Base-by-base conservation (phyloP, 2,888 invertebrate genomes). In the Rhingia campestris region DNA sequence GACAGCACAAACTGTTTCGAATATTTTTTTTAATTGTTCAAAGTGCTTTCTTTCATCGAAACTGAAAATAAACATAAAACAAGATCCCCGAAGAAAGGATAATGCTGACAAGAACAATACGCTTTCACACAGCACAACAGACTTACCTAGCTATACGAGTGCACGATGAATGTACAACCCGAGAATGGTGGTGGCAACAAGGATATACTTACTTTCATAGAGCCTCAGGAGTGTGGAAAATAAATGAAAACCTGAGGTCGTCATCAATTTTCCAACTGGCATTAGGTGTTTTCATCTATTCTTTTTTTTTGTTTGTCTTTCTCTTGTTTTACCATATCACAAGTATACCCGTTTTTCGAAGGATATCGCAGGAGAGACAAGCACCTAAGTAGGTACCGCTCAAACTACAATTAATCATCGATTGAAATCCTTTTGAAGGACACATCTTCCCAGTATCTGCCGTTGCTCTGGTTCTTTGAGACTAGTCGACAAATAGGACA, bases 211-310 rank as follows among this genome's bases (percentile, higher is more conserved):
- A 41, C 39, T 22, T 32, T 43, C 10, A 41, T 14, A 35, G 64
- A 64, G 66, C 72, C 61, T 76, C 81, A 51, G 32, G 59, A 72
- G 82, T 69, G 79, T 79, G 77, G 77, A 69, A 73, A 77, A 77
- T 69, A 82, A 79, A 82, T 82, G 77, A 77, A 77, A 82, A 77
- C 82, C 76, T 77, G 77, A 79, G 79, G 79, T 82, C 79, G 77
- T 82, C 82, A 82, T 82, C 82, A 82, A 82, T 82, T 82, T 79
- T 73, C 82, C 73, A 79, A 77, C 82, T 82, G 82, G 67, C 77
- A 79, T 77, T 77, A 74, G 58, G 67, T 73, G 45, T 73, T 74
- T 41, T 47, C 58, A 59, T 54, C 56, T 12, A 22, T 37, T 49
- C 12, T n/a, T 32, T 45, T 22, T 47, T 43, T 22, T 22, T 41